These are phyloP conservation scores for Sapayoa aenigma DNA, from an alignment of 2,113 vertebrate genomes.

Conservation along the genomic window DNA sequence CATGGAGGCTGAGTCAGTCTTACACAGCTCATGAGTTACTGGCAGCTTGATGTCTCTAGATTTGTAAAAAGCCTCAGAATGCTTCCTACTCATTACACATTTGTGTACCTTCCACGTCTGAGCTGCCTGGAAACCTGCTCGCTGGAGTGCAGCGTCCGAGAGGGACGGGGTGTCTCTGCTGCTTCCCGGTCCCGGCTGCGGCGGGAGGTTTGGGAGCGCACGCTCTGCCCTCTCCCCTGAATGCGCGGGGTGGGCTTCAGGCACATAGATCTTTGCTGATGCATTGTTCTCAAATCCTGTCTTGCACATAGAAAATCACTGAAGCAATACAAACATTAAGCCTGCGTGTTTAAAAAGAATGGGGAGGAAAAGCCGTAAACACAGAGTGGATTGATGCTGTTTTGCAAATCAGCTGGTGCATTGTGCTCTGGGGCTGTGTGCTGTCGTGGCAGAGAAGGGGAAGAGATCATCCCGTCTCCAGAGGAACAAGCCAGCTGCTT, in stretches of 20 bases:
- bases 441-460: not conserved
- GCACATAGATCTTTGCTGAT: not conserved
- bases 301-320: slow-evolving; percentile 45
- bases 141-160: rapidly evolving
- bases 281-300: slow-evolving; percentile 42
- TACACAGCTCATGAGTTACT: slow-evolving; percentile 34
- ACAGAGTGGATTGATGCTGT: not conserved
- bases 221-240: not conserved
- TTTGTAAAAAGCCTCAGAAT: slow-evolving; percentile 25
- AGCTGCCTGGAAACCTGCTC: not conserved
- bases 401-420: slow-evolving; percentile 38
- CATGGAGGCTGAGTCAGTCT: slow-evolving; percentile 48
- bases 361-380: not conserved
- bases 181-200: slow-evolving; percentile 3
- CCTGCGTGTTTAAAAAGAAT: not conserved
- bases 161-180: not conserved
- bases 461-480: slow-evolving; percentile 32
- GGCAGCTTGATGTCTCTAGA: slow-evolving; percentile 9
- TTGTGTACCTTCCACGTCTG: not conserved
- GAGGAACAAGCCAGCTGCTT: slow-evolving; percentile 47
- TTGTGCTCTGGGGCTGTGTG: slow-evolving; percentile 1
- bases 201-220: not conserved
- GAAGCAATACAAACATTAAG: slow-evolving; percentile 59
- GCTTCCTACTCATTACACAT: slow-evolving; percentile 41
- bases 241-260: not conserved